These are phyloP conservation scores for Collichthys lucidus DNA, from an alignment of 2,113 vertebrate species.

Conservation along the genomic window DNA sequence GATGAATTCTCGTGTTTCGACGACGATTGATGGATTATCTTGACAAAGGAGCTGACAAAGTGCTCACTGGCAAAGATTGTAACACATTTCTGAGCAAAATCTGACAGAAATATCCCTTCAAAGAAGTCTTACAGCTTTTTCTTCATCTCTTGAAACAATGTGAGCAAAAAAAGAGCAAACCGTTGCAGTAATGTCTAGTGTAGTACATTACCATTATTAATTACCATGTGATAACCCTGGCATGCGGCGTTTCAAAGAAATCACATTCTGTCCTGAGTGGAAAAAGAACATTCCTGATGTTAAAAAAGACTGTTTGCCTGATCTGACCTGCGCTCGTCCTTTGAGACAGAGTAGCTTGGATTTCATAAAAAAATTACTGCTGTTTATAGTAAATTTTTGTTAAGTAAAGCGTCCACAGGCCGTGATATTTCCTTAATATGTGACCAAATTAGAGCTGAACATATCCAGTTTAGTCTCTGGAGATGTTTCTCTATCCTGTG, in stretches of 20 bases:
- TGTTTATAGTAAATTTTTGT: not conserved
- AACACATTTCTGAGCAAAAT: too few relatives aligned
- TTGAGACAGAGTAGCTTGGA: not conserved
- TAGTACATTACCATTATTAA: not conserved
- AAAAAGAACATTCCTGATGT: not conserved
- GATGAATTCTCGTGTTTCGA: too few relatives aligned
- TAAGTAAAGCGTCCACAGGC: not conserved
- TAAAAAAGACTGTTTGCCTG: not conserved
- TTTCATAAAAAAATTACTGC: not conserved
- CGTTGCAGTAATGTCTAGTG: too few relatives aligned
- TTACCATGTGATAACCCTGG: not conserved
- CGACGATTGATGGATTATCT: too few relatives aligned
- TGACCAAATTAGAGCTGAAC: not conserved
- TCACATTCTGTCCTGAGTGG: too few relatives aligned
- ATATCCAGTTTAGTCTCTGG: slow-evolving; percentile 8
- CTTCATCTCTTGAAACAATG: too few relatives aligned
- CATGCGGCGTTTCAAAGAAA: not conserved
- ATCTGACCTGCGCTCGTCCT: not conserved
- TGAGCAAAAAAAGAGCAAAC: too few relatives aligned
- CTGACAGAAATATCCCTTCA: too few relatives aligned
- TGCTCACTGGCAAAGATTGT: too few relatives aligned
- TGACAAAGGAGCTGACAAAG: too few relatives aligned
- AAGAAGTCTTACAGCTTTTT: too few relatives aligned
- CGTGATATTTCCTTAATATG: not conserved
- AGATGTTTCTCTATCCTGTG: not conserved